Percentiles rank a stretch among this genome's conserved stretches.
Evolutionary conservation across 2,113 vertebrate genomes (phyloP).

Genomic region (Notothenia coriiceps): DNA sequence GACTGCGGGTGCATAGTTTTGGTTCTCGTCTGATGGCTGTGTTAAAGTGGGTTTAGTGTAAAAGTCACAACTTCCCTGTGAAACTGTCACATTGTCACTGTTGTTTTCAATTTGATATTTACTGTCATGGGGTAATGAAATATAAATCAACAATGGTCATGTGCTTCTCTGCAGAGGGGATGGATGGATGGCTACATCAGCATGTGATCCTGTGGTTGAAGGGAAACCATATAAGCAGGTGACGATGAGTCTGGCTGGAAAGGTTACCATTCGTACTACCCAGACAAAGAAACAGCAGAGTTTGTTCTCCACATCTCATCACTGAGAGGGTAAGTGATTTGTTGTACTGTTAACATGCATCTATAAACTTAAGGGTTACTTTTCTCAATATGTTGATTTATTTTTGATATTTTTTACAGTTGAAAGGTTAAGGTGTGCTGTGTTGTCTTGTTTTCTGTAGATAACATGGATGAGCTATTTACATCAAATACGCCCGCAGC

Average conservation of each 20-base stretch:
- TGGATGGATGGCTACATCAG: neutral
- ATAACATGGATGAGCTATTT: conserved; percentile 26
- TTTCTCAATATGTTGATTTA: neutral
- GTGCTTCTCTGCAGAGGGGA: neutral
- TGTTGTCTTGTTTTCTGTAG: conserved; percentile 42
- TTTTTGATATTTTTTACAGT: neutral
- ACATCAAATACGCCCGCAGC: neutral
- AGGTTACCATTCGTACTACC: neutral
- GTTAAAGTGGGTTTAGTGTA: neutral
- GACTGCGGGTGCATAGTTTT: conserved; percentile 52
- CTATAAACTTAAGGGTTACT: no score
- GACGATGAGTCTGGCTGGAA: conserved; percentile 25
- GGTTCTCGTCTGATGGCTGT: conserved; percentile 7
- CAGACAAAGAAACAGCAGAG: conserved; percentile 17
- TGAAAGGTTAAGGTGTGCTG: neutral
- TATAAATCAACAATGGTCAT: neutral
- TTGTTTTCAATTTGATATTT: conserved; percentile 3
- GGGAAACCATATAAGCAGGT: conserved; percentile 67
- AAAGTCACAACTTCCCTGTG: conserved; percentile 7
- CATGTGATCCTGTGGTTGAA: conserved; percentile 68
- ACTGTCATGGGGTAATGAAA: neutral
- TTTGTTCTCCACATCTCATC: neutral
- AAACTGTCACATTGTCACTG: neutral
- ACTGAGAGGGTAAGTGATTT: conserved; percentile 42
- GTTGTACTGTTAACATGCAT: neutral